phyloP scores from a whole-genome alignment of 2,888 invertebrate species.

The Eumerus sabulonum region DNA sequence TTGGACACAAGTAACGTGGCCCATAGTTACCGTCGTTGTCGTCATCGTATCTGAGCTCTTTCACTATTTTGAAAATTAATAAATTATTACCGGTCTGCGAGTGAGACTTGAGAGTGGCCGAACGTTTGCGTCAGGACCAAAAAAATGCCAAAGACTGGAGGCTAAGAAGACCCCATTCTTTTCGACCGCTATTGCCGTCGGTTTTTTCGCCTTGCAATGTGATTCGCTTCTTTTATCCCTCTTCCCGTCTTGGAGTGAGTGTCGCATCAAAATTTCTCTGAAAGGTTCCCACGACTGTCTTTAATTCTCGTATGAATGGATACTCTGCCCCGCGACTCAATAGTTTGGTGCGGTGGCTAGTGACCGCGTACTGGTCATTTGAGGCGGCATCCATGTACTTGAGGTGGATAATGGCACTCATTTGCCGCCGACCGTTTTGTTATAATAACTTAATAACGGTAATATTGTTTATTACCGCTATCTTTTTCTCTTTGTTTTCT shows the following conservation, averaged over 20 bases:
- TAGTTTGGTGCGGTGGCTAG: not conserved
- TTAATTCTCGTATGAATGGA: constrained; percentile 9
- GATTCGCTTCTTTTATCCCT: constrained; percentile 14
- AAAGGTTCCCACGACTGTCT: constrained; percentile 53
- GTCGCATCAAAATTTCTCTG: constrained; percentile 44
- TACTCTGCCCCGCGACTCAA: not conserved
- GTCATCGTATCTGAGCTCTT: too few relatives aligned
- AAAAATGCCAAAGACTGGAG: constrained; percentile 15
- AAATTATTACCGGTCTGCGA: constrained; percentile 21
- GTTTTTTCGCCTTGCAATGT: constrained; percentile 17
- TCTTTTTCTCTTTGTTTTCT: not conserved
- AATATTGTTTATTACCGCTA: constrained; percentile 29
- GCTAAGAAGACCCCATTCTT: constrained; percentile 20
- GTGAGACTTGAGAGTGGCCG: constrained; percentile 26
- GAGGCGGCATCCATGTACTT: constrained; percentile 23
- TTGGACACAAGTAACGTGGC: not conserved
- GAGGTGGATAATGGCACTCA: constrained; percentile 49
- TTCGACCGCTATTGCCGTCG: constrained; percentile 2
- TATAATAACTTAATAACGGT: constrained; percentile 52
- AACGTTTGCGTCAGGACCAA: not conserved
- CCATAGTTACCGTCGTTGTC: too few relatives aligned
- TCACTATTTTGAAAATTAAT: constrained; percentile 51
- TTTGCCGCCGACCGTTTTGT: constrained; percentile 43
- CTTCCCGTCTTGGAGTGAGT: constrained; percentile 2
- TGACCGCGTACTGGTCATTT: constrained; percentile 33